Base-by-base conservation (phyloP, 2,797 vertebrate genomes). In the Rhyacichthys aspro region DNA sequence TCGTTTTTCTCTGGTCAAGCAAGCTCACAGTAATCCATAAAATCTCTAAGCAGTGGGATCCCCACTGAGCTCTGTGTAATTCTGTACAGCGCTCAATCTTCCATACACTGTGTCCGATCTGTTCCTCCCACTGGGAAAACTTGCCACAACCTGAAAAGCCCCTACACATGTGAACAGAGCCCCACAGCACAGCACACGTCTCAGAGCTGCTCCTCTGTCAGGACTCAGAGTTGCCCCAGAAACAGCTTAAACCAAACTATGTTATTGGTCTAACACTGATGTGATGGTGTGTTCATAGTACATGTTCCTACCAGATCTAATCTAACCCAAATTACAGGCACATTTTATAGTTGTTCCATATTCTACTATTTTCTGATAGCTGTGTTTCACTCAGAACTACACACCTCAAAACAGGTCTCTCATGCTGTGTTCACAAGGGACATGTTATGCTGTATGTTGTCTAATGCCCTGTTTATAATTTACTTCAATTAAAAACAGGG, bases 211-310 rank as follows among this genome's bases (percentile, higher is more conserved):
- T 7, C 11, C 48, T 1, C 48, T 1, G 52, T 19, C 43, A 68
- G 68, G 74, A 74, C 60, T 76, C 63, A 67, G 19, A 60, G 38
- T 33, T 70, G 65, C 34, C 37, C 57, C 43, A 63, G 42, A 76
- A 74, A 67, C 46, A 28, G 5, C 23, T 28, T 28, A 6, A 28
- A 28, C 23, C 7, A 28, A 23, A 23, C 19, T 23, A 23, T 23
- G 19, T 23, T 23, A 23, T 23, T 23, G 19, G 5, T 23, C 23
- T 3, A 6, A 28, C 23, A 28, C 23, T 28, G 23, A 23, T 2
- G 19, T 28, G 23, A n/a, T 6, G 7, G 23, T 28, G 7, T 28
- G 23, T 28, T 28, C 23, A 28, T 28, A n/a, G n/a, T n/a, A 2
- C 7, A 28, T 28, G 23, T 5, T 6, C 23, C 23, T 28, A 2